Evolutionary conservation across 1,140 invertebrate species (phyloP), one percentile per base, ranked within the genome.

Genomic region (Drosophila kohkoa): DNA sequence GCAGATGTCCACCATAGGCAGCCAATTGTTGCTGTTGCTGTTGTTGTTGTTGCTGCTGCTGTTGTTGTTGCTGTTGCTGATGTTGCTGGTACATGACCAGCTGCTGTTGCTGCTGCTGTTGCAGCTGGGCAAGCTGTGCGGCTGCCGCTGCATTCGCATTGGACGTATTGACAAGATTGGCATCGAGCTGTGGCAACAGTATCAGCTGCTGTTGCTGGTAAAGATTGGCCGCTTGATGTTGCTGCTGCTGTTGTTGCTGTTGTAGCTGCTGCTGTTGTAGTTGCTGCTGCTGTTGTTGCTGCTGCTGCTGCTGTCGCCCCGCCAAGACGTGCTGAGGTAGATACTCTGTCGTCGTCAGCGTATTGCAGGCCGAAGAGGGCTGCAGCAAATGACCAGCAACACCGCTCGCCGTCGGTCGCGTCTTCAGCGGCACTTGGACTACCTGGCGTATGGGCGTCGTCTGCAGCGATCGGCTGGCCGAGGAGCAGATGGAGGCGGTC

Each of bases 401-500:
- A 41, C 54, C 15, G 32, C 60, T 57, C 48, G 66, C 74, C 65
- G 68, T 10, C 28, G 38, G 35, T 68, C 80, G 48, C 74, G 77
- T 41, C 57, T 85, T 82, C 11, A 90, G 49, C 16, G 91, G 86
- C 55, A 77, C 79, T 69, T 91, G 91, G 46, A 89, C 83, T 52
- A 87, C 81, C 51, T 88, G 85, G 8, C 91, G 75, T 49, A 92
- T 91, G 41, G 92, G 92, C 66, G 92, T 92, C 45, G 90, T 92
- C 77, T 92, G 92, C 69, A 92, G 73, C 45, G 92, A 92, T 1
- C 91, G 88, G 63, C 91, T 92, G 43, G 91, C 89, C 41, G 92
- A 92, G 77, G 90, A 92, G 90, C 91, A 92, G n/a, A 92, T 88
- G 55, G 93, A 93, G 32, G 92, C 93, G 8, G 94, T 93, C 35